These are phyloP conservation scores for Eurosta solidaginis DNA, from an alignment of 1,140 invertebrate species.

Conservation along the genomic window DNA sequence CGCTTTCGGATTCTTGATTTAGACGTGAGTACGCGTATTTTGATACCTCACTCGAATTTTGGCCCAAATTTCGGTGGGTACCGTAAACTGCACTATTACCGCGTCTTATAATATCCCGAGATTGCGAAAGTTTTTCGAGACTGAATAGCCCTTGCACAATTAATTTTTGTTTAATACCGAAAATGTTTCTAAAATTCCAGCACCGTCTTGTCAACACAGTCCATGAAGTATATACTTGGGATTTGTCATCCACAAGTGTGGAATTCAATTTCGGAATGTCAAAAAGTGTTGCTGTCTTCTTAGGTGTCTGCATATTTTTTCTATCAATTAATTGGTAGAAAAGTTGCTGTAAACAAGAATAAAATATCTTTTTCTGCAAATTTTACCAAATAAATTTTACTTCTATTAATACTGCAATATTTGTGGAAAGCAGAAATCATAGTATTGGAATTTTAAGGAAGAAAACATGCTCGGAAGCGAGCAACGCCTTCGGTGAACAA, in stretches of 20 bases:
- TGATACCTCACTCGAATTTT: too few species aligned
- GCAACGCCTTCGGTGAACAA: slow-evolving; percentile 35
- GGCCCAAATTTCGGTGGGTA: too few species aligned
- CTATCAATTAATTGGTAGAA: slow-evolving; percentile 35
- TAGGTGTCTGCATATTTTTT: slow-evolving; percentile 35
- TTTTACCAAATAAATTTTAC: background rate
- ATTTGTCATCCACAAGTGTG: slow-evolving; percentile 2
- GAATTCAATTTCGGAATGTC: slow-evolving; percentile 34
- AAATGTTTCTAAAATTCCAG: too few species aligned
- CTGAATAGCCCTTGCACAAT: too few species aligned
- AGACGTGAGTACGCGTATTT: too few species aligned
- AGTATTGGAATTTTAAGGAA: background rate
- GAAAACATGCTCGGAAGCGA: slow-evolving; percentile 30
- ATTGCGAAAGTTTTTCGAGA: too few species aligned
- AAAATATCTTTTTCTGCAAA: background rate
- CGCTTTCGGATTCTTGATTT: too few species aligned
- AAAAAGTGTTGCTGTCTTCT: slow-evolving; percentile 33
- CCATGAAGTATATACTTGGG: background rate
- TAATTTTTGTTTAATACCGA: too few species aligned
- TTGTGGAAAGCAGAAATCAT: background rate
- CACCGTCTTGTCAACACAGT: background rate
- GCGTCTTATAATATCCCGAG: too few species aligned
- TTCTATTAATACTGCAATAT: background rate
- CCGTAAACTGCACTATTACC: too few species aligned
- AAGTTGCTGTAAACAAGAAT: slow-evolving; percentile 33